A percentile compares a stretch with the other conserved stretches of the same genome.
phyloP scores from a whole-genome alignment of 2,888 invertebrate genomes.

The Thera britannica region DNA sequence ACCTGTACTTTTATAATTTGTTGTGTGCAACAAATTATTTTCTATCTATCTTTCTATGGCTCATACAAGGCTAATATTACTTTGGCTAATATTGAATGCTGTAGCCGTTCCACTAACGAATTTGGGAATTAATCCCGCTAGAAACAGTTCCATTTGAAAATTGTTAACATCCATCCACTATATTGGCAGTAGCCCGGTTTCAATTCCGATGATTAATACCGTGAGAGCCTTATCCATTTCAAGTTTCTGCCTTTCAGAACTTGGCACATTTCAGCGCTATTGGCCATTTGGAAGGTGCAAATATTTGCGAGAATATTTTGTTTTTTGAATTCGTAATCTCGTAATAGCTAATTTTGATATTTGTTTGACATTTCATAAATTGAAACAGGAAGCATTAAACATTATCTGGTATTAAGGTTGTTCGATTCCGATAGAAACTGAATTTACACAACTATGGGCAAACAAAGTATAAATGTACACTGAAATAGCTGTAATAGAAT shows the following conservation, averaged over 20 bases:
- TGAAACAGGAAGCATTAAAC: too few relatives aligned
- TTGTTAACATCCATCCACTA: constrained; percentile 39
- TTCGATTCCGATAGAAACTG: too few relatives aligned
- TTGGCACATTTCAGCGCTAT: constrained; percentile 22
- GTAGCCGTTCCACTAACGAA: constrained; percentile 7
- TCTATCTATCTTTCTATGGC: too few relatives aligned
- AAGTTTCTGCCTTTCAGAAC: constrained; percentile 23
- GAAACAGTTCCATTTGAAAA: constrained; percentile 38
- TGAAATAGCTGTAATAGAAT: too few relatives aligned
- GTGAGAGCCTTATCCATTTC: constrained; percentile 30
- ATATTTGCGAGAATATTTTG: constrained; percentile 7
- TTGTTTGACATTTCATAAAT: too few relatives aligned
- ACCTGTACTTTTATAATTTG: too few relatives aligned
- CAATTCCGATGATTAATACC: constrained; percentile 35
- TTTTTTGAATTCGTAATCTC: background rate
- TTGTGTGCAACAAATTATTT: too few relatives aligned
- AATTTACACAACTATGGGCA: too few relatives aligned
- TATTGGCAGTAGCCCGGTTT: constrained; percentile 37
- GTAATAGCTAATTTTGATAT: too few relatives aligned
- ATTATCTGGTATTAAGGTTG: too few relatives aligned
- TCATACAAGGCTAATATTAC: too few relatives aligned
- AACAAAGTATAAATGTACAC: too few relatives aligned
- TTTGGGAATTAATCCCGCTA: constrained; percentile 31
- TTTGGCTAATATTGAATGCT: background rate
- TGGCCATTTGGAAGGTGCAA: constrained; percentile 19